Conservation (phyloP, 1,140 invertebrate genomes). For the Conopomorpha cramerella region DNA sequence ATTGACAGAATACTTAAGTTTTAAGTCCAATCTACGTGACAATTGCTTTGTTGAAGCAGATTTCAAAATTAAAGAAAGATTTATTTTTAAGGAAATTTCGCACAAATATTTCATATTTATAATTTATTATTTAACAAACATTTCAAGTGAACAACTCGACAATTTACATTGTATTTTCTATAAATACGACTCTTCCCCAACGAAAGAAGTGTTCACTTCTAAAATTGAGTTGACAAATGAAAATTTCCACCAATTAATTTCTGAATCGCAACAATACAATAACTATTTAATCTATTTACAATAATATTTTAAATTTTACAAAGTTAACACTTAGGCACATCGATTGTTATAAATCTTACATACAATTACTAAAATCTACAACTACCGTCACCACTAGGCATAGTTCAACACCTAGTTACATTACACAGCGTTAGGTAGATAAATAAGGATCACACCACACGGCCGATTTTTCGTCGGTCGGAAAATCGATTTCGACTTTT, state of each 20-base stretch:
- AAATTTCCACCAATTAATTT: constrained; percentile 29
- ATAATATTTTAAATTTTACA: constrained; percentile 48
- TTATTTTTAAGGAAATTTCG: neutral
- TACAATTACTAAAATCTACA: too few relatives aligned
- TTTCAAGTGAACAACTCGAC: neutral
- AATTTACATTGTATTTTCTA: constrained; percentile 1
- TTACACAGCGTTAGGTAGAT: too few relatives aligned
- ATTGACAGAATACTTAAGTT: too few relatives aligned
- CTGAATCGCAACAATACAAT: constrained; percentile 7
- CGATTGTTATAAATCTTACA: constrained; percentile 59
- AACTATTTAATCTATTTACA: constrained; percentile 27
- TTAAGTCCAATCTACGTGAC: too few relatives aligned
- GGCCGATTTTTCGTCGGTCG: too few relatives aligned
- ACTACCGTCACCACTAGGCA: too few relatives aligned
- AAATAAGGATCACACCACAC: too few relatives aligned
- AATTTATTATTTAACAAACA: neutral
- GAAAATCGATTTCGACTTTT: too few relatives aligned
- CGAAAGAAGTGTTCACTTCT: too few relatives aligned
- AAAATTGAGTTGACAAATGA: constrained; percentile 29
- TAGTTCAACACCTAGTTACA: too few relatives aligned
- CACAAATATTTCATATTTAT: neutral
- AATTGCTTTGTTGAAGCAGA: too few relatives aligned
- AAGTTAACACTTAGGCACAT: constrained; percentile 63
- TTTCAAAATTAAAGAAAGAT: constrained; percentile 11
- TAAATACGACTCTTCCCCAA: too few relatives aligned